These are phyloP conservation scores for Masnerella sp. DNA, from an alignment of 2,888 invertebrate genomes.

Conservation along the genomic window DNA sequence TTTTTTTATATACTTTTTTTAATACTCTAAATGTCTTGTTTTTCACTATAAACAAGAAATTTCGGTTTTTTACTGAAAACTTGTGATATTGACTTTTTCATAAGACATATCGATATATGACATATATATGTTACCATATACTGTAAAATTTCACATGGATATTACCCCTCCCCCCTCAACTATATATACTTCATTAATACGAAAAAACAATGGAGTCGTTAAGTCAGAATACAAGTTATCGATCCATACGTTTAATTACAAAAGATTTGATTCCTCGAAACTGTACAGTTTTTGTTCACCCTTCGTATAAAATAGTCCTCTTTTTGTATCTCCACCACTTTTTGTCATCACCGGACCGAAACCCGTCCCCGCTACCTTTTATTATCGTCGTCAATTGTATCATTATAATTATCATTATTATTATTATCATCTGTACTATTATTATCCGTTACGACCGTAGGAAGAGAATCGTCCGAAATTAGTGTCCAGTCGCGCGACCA, in stretches of 20 bases:
- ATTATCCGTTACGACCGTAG: conserved; percentile 51
- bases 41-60: no score
- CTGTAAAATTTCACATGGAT: no score
- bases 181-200: conserved; percentile 39
- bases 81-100: no score
- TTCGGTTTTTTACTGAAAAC: no score
- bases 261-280: conserved; percentile 58
- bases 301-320: conserved; percentile 55
- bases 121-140: no score
- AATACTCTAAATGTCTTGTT: no score
- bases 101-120: no score
- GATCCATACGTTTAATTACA: conserved; percentile 52
- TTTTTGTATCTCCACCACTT: conserved; percentile 46
- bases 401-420: conserved; percentile 33
- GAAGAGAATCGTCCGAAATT: conserved; percentile 17
- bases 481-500: background rate
- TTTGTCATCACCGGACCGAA: no score
- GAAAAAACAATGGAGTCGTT: conserved; percentile 46
- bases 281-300: conserved; percentile 44
- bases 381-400: conserved; percentile 46
- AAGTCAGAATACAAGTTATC: conserved; percentile 42
- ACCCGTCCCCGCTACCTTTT: conserved; percentile 33
- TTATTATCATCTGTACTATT: conserved; percentile 53
- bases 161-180: conserved; percentile 6
- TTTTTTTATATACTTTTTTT: no score